Evolutionary conservation across 2,888 invertebrate species (phyloP).

Genomic region (Drosophila siamana): DNA sequence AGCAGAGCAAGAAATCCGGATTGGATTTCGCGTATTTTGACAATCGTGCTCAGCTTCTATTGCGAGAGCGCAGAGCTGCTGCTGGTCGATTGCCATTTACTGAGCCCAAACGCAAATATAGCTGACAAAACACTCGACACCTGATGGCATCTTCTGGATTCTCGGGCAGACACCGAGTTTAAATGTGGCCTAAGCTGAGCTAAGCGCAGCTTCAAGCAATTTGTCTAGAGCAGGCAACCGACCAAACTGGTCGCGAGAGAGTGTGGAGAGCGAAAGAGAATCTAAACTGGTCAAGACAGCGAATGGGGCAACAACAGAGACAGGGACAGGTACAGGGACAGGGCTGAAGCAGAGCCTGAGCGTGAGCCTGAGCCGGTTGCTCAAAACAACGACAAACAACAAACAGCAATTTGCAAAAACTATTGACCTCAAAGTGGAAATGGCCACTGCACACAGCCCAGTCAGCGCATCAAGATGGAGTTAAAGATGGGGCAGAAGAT

Average conservation of each 20-base stretch:
- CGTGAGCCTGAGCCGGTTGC: constrained; percentile 65
- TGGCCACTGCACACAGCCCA: constrained; percentile 40
- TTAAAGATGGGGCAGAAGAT: constrained; percentile 1
- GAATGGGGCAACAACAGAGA: constrained; percentile 4
- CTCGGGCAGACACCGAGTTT: constrained; percentile 40
- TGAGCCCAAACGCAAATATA: constrained; percentile 81
- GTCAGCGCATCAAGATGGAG: background rate
- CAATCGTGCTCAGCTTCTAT: constrained; percentile 31
- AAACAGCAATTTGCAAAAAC: constrained; percentile 69
- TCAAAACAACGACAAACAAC: constrained; percentile 54
- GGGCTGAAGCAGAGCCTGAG: constrained; percentile 14
- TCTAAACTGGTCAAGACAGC: constrained; percentile 58
- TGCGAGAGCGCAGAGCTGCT: constrained; percentile 13
- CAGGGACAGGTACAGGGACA: constrained; percentile 6
- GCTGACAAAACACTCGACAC: constrained; percentile 84
- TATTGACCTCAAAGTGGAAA: constrained; percentile 74
- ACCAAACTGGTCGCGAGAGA: constrained; percentile 64
- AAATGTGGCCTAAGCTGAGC: constrained; percentile 28
- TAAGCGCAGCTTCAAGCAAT: constrained; percentile 49
- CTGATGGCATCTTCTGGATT: constrained; percentile 67
- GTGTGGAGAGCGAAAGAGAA: constrained; percentile 13
- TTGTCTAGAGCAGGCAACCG: constrained; percentile 64
- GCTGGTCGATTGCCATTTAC: constrained; percentile 48
- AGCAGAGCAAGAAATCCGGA: constrained; percentile 30
- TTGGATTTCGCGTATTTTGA: constrained; percentile 50